These are phyloP conservation scores for Etheostoma cragini DNA, from an alignment of 2,113 vertebrate genomes.

Conservation along the genomic window DNA sequence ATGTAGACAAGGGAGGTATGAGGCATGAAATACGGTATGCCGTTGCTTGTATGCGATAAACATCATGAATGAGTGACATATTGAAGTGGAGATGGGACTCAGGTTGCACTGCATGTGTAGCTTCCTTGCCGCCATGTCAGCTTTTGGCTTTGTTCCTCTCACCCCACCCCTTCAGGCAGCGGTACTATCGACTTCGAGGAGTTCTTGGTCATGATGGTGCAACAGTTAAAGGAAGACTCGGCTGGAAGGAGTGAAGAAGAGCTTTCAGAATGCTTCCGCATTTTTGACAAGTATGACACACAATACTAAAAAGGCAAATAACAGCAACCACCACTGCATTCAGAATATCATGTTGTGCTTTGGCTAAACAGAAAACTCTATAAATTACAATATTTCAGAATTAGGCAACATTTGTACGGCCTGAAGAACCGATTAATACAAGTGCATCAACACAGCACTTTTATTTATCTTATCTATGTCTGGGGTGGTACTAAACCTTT, in stretches of 20 bases:
- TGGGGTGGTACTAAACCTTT: too few relatives aligned
- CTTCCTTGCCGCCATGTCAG: not conserved
- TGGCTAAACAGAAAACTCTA: not conserved
- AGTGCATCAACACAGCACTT: not conserved
- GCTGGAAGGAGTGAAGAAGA: conserved; percentile 96
- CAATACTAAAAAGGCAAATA: not conserved
- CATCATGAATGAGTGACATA: too few relatives aligned
- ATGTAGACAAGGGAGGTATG: not conserved
- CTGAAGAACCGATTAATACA: not conserved
- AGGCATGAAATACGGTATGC: not conserved
- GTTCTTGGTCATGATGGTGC: conserved; percentile 99
- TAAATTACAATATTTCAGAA: not conserved
- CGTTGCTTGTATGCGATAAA: not conserved
- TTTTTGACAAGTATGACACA: conserved; percentile 91
- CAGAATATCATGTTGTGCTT: not conserved
- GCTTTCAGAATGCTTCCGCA: conserved; percentile 95
- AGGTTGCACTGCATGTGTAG: too few relatives aligned
- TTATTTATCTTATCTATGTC: too few relatives aligned
- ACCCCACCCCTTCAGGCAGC: conserved; percentile 84
- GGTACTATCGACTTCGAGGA: conserved; percentile 99
- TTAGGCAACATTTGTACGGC: not conserved
- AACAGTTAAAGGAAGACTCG: conserved; percentile 97
- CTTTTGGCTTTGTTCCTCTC: not conserved
- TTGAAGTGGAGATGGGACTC: not conserved
- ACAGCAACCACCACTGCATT: not conserved